phyloP scores from a whole-genome alignment of 2,113 vertebrate genomes.

The Mirounga angustirostris region DNA sequence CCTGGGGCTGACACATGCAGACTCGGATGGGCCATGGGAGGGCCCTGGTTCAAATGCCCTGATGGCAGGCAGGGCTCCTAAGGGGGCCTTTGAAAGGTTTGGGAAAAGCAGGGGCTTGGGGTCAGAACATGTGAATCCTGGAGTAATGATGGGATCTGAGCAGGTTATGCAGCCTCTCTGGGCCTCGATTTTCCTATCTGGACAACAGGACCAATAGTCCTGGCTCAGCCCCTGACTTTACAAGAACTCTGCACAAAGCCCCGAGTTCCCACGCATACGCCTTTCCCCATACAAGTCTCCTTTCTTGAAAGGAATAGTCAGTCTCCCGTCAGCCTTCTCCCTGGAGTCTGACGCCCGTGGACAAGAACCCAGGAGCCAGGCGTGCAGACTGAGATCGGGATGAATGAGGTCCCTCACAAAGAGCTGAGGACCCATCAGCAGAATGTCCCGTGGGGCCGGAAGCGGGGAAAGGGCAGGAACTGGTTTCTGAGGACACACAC shows the following conservation, averaged over 20 bases:
- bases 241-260: not conserved
- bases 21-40: rapidly evolving
- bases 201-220: not conserved
- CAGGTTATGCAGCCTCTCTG: not conserved
- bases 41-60: not conserved
- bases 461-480: not conserved
- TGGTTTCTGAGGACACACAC: not conserved
- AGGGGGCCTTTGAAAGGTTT: rapidly evolving
- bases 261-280: rapidly evolving
- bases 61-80: rapidly evolving
- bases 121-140: not conserved
- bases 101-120: not conserved
- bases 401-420: not conserved
- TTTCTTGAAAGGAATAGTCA: not conserved
- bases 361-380: not conserved
- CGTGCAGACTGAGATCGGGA: not conserved
- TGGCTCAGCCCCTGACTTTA: not conserved
- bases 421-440: not conserved
- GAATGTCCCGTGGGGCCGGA: rapidly evolving
- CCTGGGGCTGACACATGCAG: not conserved
- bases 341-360: rapidly evolving
- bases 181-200: not conserved
- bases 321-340: not conserved
- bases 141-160: not conserved
- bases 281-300: not conserved